phyloP scores from a whole-genome alignment of 2,113 vertebrate species.

The Oceanites oceanicus region DNA sequence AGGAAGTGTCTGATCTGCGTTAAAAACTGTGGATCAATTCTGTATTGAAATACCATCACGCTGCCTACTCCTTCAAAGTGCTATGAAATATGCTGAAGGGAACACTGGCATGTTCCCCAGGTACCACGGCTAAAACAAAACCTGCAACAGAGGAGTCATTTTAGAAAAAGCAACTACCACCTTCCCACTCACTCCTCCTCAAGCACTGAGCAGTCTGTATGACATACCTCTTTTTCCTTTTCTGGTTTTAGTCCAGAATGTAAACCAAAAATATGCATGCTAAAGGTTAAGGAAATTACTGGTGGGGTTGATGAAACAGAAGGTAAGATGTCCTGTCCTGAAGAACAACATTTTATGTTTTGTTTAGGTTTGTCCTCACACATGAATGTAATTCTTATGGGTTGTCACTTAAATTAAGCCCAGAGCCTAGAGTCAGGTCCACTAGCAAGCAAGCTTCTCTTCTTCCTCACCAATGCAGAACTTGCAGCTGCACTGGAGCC shows the following conservation, averaged over 20 bases:
- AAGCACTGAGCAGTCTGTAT: background rate
- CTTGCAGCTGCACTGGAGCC: background rate
- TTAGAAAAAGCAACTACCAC: background rate
- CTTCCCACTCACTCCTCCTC: background rate
- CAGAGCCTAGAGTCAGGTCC: background rate
- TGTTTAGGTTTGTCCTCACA: background rate
- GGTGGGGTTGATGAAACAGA: background rate
- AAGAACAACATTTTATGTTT: background rate
- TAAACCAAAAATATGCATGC: background rate
- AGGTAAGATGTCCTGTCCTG: background rate
- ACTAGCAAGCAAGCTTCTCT: background rate
- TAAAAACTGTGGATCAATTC: slow-evolving; percentile 45
- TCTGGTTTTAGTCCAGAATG: background rate
- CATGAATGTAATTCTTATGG: background rate
- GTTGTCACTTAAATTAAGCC: background rate
- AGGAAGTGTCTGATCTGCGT: slow-evolving; percentile 49
- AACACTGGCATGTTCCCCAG: background rate
- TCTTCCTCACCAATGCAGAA: background rate
- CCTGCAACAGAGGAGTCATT: background rate
- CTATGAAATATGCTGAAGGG: background rate
- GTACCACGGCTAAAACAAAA: background rate
- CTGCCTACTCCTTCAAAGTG: slow-evolving; percentile 4
- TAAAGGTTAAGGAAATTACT: background rate
- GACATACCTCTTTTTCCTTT: background rate
- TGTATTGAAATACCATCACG: slow-evolving; percentile 42